Conservation (phyloP, 2,888 invertebrate species). For the Clepsis dumicolana region DNA sequence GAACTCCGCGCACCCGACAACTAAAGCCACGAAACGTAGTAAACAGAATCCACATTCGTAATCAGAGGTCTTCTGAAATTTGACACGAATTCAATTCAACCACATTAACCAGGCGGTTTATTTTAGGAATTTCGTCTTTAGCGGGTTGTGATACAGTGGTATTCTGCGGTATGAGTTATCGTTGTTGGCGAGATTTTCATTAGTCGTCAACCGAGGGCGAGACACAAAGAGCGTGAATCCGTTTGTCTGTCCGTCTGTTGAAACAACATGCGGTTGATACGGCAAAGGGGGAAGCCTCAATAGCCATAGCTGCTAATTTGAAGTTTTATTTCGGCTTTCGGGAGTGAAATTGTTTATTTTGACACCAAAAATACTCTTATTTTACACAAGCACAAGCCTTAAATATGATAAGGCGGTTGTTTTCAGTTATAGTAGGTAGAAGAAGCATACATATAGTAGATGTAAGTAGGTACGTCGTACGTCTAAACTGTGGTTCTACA, state of each 20-base stretch:
- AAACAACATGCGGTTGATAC: conserved; percentile 77
- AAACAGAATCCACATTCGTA: conserved; percentile 52
- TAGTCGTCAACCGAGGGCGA: conserved; percentile 70
- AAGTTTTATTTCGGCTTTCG: conserved; percentile 27
- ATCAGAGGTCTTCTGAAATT: conserved; percentile 61
- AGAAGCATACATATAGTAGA: too few species aligned
- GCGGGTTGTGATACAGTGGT: conserved; percentile 42
- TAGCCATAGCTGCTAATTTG: conserved; percentile 30
- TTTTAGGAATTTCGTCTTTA: conserved; percentile 51
- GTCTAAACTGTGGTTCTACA: too few species aligned
- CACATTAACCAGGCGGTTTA: conserved; percentile 39
- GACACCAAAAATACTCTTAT: neutral
- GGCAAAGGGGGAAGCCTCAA: conserved; percentile 60
- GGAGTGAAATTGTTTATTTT: neutral
- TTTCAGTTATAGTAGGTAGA: too few species aligned
- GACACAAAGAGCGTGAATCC: conserved; percentile 67
- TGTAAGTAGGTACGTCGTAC: too few species aligned
- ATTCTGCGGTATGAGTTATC: conserved; percentile 31
- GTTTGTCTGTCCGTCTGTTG: conserved; percentile 75
- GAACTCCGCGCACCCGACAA: conserved; percentile 52
- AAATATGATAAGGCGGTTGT: too few species aligned
- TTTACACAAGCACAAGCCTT: too few species aligned
- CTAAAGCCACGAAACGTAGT: conserved; percentile 45
- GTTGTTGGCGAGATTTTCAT: conserved; percentile 62
- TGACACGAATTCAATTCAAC: conserved; percentile 51